phyloP scores from a whole-genome alignment of 2,888 invertebrate genomes.

The Ashinkailepas kermadecensis region DNA sequence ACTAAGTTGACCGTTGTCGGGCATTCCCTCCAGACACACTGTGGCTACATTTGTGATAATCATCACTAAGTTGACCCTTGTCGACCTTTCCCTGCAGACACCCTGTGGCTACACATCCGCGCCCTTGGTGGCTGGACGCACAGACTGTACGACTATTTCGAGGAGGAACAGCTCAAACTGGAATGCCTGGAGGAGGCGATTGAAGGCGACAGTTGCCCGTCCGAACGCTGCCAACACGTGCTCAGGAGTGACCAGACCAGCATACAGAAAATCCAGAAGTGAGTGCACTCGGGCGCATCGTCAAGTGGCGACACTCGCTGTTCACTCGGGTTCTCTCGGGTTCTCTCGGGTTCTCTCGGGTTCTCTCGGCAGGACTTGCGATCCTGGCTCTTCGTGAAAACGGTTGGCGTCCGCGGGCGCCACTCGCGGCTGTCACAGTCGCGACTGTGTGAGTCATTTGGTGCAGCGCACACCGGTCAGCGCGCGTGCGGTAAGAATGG shows the following conservation, averaged over 20 bases:
- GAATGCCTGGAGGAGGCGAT: constrained; percentile 24
- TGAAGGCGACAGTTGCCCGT: background rate
- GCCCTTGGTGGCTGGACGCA: constrained; percentile 94
- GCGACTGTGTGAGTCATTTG: too few species aligned
- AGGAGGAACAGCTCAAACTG: constrained; percentile 56
- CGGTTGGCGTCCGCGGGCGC: too few species aligned
- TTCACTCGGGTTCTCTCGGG: background rate
- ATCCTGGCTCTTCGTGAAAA: too few species aligned
- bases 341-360: background rate
- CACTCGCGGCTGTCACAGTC: too few species aligned
- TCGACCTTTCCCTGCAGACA: constrained; percentile 50
- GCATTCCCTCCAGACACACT: constrained; percentile 59
- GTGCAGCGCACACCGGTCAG: too few species aligned
- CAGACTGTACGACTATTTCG: constrained; percentile 74
- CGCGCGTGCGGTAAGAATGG: too few species aligned
- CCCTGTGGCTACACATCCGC: constrained; percentile 87
- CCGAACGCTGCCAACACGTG: background rate
- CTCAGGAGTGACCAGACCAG: background rate
- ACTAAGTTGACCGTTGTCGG: too few species aligned
- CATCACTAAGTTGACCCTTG: too few species aligned
- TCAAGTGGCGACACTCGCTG: background rate
- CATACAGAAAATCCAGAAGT: background rate
- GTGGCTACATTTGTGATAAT: constrained; percentile 60
- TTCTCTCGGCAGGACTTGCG: background rate
- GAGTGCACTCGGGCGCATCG: background rate